A percentile compares a stretch with the other conserved stretches of the same genome.
Conservation (phyloP, 2,113 vertebrate genomes). For the Mastomys natalensis region DNA sequence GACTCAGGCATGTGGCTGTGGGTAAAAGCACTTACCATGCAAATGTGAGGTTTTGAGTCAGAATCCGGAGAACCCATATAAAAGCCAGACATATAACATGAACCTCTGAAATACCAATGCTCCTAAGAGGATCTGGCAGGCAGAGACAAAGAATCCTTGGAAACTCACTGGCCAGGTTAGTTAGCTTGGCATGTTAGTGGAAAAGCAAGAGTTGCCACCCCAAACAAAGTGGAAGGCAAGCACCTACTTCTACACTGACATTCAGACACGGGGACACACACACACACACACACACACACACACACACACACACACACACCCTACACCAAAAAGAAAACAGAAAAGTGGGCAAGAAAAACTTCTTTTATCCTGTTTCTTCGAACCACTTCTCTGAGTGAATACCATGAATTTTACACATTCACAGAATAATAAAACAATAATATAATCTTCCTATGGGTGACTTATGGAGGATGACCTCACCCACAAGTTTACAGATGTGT, state of each 20-base stretch:
- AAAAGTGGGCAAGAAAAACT: not conserved
- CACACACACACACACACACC: no score
- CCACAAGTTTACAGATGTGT: not conserved
- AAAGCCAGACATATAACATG: not conserved
- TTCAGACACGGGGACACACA: not conserved
- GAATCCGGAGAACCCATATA: not conserved
- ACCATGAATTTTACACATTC: not conserved
- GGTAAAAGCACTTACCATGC: not conserved
- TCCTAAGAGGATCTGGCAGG: not conserved
- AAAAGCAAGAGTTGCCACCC: not conserved
- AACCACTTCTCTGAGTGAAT: not conserved
- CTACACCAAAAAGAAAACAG: not conserved
- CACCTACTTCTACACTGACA: not conserved
- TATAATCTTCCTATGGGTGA: not conserved
- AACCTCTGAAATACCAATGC: not conserved
- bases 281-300: no score
- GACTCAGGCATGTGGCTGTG: not conserved
- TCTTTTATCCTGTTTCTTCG: not conserved
- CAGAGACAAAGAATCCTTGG: not conserved
- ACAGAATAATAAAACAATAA: conserved; percentile 1
- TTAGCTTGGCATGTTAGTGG: not conserved
- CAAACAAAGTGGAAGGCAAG: not conserved
- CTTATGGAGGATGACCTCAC: not conserved
- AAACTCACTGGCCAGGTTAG: not conserved
- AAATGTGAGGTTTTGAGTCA: not conserved